Conservation (phyloP, 1,140 invertebrate genomes). For the Papilio machaon region DNA sequence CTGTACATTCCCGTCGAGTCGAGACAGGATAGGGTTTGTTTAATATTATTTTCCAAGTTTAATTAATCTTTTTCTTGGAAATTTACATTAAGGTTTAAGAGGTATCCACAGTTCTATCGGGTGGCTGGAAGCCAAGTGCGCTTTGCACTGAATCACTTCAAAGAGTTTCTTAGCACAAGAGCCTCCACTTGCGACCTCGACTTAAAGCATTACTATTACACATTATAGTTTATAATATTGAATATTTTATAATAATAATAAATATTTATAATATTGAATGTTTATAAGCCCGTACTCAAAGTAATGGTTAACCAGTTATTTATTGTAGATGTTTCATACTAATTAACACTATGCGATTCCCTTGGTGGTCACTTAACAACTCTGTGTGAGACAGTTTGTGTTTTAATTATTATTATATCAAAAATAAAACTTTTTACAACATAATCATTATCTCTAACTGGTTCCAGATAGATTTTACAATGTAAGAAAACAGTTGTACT, state of each 20-base stretch:
- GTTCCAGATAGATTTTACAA: neutral
- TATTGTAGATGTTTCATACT: no score
- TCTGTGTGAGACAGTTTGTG: no score
- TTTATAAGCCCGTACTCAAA: no score
- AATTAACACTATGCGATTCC: no score
- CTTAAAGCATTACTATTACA: neutral
- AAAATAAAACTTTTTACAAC: neutral
- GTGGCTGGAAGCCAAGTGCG: neutral
- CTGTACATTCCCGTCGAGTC: no score
- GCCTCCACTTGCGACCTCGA: neutral
- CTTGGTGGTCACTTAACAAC: no score
- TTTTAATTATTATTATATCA: no score
- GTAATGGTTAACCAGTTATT: no score
- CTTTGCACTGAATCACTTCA: slow-evolving; percentile 5
- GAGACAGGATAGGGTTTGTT: no score
- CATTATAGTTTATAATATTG: neutral
- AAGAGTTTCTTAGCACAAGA: slow-evolving; percentile 1
- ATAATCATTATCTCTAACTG: neutral
- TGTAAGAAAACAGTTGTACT: neutral
- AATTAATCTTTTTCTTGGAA: neutral
- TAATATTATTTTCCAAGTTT: neutral
- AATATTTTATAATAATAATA: no score
- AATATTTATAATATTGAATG: no score
- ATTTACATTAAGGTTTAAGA: slow-evolving; percentile 5
- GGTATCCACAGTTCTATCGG: neutral